Evolutionary conservation across 2,113 vertebrate genomes (phyloP).

Genomic region (Perca flavescens): DNA sequence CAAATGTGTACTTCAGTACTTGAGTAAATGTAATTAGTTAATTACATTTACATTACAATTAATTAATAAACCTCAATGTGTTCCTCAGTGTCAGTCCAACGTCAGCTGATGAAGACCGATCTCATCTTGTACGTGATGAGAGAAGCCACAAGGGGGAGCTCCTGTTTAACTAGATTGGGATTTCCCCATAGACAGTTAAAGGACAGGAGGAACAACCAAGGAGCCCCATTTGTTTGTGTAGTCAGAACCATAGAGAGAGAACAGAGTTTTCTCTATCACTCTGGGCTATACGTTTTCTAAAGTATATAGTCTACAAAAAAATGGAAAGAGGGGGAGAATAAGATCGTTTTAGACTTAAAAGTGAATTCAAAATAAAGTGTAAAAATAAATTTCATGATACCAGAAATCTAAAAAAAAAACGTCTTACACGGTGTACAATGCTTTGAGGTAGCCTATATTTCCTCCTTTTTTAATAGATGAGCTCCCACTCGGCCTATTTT

Average conservation of each 20-base stretch:
- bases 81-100: not conserved
- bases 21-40: too few species aligned
- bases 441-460: constrained; percentile 6
- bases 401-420: not conserved
- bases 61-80: not conserved
- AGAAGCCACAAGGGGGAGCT: constrained; percentile 42
- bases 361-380: not conserved
- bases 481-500: constrained; percentile 18
- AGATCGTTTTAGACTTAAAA: not conserved
- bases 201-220: not conserved
- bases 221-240: not conserved
- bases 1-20: too few species aligned
- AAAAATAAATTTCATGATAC: not conserved
- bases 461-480: not conserved
- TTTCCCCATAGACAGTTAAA: not conserved
- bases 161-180: constrained; percentile 17
- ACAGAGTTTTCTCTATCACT: too few species aligned
- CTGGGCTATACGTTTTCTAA: not conserved
- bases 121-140: constrained; percentile 1
- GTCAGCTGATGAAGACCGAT: not conserved
- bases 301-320: not conserved
- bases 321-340: not conserved
- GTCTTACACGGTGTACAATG: too few species aligned
- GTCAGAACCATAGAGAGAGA: too few species aligned
- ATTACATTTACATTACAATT: too few species aligned